Base-by-base conservation (phyloP, 2,113 vertebrate genomes). In the Tachysurus fulvidraco region DNA sequence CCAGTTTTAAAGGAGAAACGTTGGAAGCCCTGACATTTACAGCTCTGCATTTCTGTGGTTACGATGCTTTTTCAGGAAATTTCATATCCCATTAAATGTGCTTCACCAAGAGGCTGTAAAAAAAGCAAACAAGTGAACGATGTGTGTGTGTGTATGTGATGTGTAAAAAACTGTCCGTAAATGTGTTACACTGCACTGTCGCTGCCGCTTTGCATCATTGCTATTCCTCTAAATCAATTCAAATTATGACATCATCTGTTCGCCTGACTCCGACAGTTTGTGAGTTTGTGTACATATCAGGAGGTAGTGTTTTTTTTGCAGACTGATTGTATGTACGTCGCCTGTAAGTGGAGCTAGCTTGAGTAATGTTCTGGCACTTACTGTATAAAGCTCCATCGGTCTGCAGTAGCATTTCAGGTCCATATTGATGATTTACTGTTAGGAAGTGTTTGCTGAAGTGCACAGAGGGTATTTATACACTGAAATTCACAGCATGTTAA, bases 1-100 rank as follows among this genome's bases (percentile, higher is more conserved):
- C 19, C 67, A 85, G 89, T 80, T 83, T 36, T 81, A 83, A 86
- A 87, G 90, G 83, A 77, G 89, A 89, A 87, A 62, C 85, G 30
- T 88, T 90, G 79, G 78, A 88, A 57, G 21, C 41, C 46, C 62
- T 54, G 57, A 30, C 21, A 57, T 85, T 87, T 83, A 85, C 74
- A 73, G 62, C 46, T 81, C 84, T 54, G 65, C 83, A 14, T 89
- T 88, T 90, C 84, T 46, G 54, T 69, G 76, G 28, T 90, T 84
- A 84, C 79, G 36, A n/a, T 14, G 52, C 84, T 91, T 88, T 90
- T 83, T 83, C 41, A 59, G 82, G 69, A 89, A 89, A 90, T 85
- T 85, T 91, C 88, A 85, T 88, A 85, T 74, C 88, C 83, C 88
- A 85, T 92, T 88, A 90, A 90, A 90, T 78, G 77, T 91, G 88